A percentile compares a stretch with the other conserved stretches of the same genome.
Conservation (phyloP, 2,888 invertebrate genomes). For the Apotomis turbidana region DNA sequence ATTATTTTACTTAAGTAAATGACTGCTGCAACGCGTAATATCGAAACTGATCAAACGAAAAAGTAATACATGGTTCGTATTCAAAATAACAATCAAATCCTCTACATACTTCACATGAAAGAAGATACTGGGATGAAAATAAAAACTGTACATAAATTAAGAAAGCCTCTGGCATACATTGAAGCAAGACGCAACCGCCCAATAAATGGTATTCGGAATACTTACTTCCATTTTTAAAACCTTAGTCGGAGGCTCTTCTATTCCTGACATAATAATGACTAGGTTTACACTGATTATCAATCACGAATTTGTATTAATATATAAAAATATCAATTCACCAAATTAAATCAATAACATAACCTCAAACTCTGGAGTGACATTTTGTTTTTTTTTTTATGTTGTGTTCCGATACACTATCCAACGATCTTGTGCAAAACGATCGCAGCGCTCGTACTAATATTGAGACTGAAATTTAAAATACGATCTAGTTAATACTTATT, state of each 20-base stretch:
- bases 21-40: too few species aligned
- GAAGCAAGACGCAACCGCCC: background rate
- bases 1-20: too few species aligned
- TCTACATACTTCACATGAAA: too few species aligned
- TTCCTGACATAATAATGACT: slow-evolving; percentile 58
- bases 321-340: background rate
- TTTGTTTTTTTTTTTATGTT: slow-evolving; percentile 12
- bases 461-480: too few species aligned
- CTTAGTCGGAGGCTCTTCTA: slow-evolving; percentile 66
- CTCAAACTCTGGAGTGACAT: slow-evolving; percentile 15
- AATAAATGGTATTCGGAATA: slow-evolving; percentile 6
- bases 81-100: too few species aligned
- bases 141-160: background rate
- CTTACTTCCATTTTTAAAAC: slow-evolving; percentile 60
- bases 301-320: background rate
- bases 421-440: background rate
- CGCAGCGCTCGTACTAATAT: background rate
- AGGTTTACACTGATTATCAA: slow-evolving; percentile 24
- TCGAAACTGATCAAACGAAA: too few species aligned
- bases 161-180: background rate
- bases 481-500: too few species aligned
- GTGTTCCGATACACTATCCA: background rate
- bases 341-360: slow-evolving; percentile 41
- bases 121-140: too few species aligned
- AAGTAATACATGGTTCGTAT: too few species aligned